phyloP scores from a whole-genome alignment of 2,888 invertebrate genomes.

The Doris montereyensis region DNA sequence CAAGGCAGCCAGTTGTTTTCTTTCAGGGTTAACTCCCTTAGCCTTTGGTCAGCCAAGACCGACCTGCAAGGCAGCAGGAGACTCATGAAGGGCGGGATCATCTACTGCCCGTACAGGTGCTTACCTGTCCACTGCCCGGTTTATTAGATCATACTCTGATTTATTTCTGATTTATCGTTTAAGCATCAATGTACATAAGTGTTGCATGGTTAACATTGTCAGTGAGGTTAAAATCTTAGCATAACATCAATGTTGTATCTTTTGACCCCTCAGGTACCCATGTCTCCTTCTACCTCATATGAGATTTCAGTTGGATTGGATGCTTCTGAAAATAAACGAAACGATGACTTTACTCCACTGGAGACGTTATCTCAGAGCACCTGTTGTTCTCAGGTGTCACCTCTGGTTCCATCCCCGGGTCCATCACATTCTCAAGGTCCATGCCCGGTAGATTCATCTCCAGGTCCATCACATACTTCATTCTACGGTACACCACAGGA shows the following conservation, averaged over 20 bases:
- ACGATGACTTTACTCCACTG: background rate
- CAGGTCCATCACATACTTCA: slow-evolving; percentile 11
- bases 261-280: background rate
- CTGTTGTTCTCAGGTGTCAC: too few relatives aligned
- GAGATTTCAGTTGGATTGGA: background rate
- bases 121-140: too few relatives aligned
- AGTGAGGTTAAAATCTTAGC: background rate
- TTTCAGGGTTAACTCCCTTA: too few relatives aligned
- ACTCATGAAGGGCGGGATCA: too few relatives aligned
- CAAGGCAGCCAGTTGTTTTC: too few relatives aligned
- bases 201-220: background rate
- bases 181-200: too few relatives aligned
- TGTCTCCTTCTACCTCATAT: background rate
- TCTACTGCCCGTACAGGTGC: too few relatives aligned
- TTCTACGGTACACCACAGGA: background rate
- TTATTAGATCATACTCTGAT: too few relatives aligned
- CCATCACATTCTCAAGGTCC: background rate
- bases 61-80: too few relatives aligned
- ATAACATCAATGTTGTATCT: background rate
- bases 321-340: too few relatives aligned
- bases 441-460: background rate
- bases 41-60: too few relatives aligned
- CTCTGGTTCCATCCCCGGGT: background rate
- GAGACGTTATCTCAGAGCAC: slow-evolving; percentile 13
- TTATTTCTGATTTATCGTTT: too few relatives aligned